Conservation (phyloP, 2,888 invertebrate genomes). For the Limnephilus rhombicus region DNA sequence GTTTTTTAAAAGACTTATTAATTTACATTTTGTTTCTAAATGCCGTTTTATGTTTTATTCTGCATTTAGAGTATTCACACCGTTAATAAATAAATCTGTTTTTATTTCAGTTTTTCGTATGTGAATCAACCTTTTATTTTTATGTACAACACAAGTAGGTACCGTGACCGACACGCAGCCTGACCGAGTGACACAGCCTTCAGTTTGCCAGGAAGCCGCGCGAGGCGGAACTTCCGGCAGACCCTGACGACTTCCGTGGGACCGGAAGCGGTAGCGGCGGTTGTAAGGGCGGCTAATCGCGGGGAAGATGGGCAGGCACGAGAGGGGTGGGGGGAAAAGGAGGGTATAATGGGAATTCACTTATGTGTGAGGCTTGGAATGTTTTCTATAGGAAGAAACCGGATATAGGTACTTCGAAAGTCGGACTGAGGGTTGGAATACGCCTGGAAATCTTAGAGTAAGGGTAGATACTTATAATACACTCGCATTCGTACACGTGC, state of each 20-base stretch:
- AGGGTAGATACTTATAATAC: not conserved
- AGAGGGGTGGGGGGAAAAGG: not conserved
- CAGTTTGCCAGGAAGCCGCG: constrained; percentile 35
- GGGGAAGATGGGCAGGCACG: not conserved
- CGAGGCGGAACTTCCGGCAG: constrained; percentile 12
- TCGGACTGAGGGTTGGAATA: not conserved
- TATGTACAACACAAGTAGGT: not conserved
- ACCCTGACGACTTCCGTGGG: constrained; percentile 38
- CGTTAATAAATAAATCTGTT: not conserved
- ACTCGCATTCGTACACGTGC: not conserved
- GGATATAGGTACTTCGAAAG: not conserved
- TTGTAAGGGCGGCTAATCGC: constrained; percentile 44
- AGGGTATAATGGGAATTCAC: constrained; percentile 13
- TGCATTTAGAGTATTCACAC: too few relatives aligned
- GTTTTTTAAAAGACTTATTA: too few relatives aligned
- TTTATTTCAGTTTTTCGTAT: not conserved
- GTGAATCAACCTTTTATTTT: not conserved
- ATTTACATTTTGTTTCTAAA: too few relatives aligned
- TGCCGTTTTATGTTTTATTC: too few relatives aligned
- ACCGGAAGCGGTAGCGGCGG: constrained; percentile 24
- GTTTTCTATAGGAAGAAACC: not conserved
- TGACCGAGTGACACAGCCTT: constrained; percentile 26
- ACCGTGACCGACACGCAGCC: not conserved
- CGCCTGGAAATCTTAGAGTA: not conserved
- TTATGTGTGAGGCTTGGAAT: not conserved